phyloP scores from a whole-genome alignment of 2,113 vertebrate genomes.

The Rhadina sibilatrix region DNA sequence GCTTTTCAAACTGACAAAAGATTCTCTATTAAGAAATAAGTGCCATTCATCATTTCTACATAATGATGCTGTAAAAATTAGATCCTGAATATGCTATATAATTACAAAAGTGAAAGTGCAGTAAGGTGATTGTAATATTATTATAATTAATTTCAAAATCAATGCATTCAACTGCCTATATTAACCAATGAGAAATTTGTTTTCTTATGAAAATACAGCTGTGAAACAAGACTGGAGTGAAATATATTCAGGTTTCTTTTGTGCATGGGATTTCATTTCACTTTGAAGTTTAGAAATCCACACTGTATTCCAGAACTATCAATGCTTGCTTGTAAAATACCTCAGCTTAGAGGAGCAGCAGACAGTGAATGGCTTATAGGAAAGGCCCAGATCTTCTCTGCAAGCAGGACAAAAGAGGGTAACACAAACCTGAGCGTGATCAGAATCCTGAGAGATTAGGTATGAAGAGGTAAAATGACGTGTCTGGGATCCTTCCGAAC shows the following conservation, averaged over 20 bases:
- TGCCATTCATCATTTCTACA: not conserved
- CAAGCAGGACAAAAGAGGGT: not conserved
- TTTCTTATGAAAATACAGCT: not conserved
- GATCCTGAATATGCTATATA: not conserved
- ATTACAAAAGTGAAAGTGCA: not conserved
- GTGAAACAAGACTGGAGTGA: not conserved
- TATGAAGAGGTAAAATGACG: not conserved
- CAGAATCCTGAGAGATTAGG: not conserved
- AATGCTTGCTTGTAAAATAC: not conserved
- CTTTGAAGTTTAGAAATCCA: not conserved
- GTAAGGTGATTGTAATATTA: not conserved
- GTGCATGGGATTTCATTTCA: not conserved
- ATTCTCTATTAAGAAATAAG: not conserved
- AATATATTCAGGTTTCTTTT: not conserved
- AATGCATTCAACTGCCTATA: not conserved
- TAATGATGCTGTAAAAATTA: not conserved
- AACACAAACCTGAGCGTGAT: not conserved
- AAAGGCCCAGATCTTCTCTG: not conserved
- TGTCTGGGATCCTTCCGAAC: not conserved
- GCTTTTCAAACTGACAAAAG: not conserved
- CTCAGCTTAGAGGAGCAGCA: not conserved
- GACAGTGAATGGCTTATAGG: not conserved
- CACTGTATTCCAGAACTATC: not conserved
- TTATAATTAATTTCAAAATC: not conserved
- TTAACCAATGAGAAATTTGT: not conserved